Base-by-base conservation (phyloP, 1,140 invertebrate genomes). In the Argopecten irradians region DNA sequence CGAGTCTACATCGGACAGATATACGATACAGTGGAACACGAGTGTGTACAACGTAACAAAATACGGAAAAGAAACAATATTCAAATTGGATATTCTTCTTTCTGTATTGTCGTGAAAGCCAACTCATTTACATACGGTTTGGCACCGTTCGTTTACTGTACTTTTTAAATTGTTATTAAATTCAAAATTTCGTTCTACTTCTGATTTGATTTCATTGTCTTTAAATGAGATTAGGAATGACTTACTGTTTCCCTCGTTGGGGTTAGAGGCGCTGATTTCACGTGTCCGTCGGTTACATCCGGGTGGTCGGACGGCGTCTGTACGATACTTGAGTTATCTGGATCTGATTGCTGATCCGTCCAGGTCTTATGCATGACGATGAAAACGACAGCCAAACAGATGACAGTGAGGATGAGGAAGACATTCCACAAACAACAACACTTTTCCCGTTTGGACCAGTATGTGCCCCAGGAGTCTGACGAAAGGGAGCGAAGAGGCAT, bases 391-490 rank as follows among this genome's bases (percentile, higher is more conserved):
- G 35, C 39, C 5, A 86, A n/a, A 41, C 13, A 19, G 84, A 86
- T 33, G 34, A 86, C 34, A 9, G 22, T 11, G 14, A 43, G 35
- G n/a, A 43, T 86, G 2, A 43, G 34, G 8, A 86, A 36, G 36
- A 88, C 46, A n/a, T 88, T 88, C 87, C 87, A 88, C 3, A 88
- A 22, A 71, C 87, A 88, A 28, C 83, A 88, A 88, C 87, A 88
- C 55, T 88, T 88, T 34, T 88, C 87, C 55, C 87, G 55, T 35
- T 32, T 34, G 22, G 87, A 84, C 87, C 87, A 88, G 32, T 71
- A 85, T 55, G 83, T 22, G n/a, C 87, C 83, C 87, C 87, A 88
- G 16, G 46, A 55, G 82, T 88, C 87, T n/a, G 87, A 84, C 11
- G 87, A 85, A 34, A 85, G 34, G 19, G 87, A 88, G 33, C 83